A percentile compares a stretch with the other conserved stretches of the same genome.
Conservation (phyloP, 1,140 invertebrate genomes). For the Pseudachorutes palmiensis region DNA sequence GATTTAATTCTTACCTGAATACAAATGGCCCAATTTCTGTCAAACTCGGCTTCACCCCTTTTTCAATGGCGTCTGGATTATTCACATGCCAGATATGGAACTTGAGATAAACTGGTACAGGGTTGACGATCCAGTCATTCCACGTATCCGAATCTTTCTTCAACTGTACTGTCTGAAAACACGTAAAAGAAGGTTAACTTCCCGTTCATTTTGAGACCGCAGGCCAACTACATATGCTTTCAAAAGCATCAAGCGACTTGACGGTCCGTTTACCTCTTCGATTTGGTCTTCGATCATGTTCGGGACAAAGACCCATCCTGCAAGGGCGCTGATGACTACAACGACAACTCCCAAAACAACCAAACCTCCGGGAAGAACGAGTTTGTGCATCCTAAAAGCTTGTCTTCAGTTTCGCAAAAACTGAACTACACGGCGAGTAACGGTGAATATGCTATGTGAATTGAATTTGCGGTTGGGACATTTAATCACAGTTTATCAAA, state of each 20-base stretch:
- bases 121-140: slow-evolving; percentile 42
- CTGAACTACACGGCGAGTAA: too few species aligned
- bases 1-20: slow-evolving; percentile 42
- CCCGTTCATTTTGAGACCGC: not conserved
- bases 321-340: not conserved
- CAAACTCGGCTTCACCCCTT: slow-evolving; percentile 43
- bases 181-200: not conserved
- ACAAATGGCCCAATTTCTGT: slow-evolving; percentile 47
- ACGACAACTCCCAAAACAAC: not conserved
- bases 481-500: too few species aligned
- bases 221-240: not conserved
- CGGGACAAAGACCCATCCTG: slow-evolving; percentile 7
- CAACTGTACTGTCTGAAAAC: slow-evolving; percentile 14
- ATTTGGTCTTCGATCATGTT: slow-evolving; percentile 12
- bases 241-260: not conserved
- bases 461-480: too few species aligned
- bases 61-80: slow-evolving; percentile 44
- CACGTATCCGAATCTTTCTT: slow-evolving; percentile 14
- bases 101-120: slow-evolving; percentile 46
- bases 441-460: too few species aligned
- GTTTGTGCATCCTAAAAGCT: slow-evolving; percentile 5
- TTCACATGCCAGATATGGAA: slow-evolving; percentile 46
- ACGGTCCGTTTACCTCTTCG: slow-evolving; percentile 5
- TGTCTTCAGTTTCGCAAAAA: too few species aligned
- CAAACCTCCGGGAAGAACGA: not conserved